Evolutionary conservation across 2,888 invertebrate genomes (phyloP).

Genomic region (Sphaeridia pumilis): DNA sequence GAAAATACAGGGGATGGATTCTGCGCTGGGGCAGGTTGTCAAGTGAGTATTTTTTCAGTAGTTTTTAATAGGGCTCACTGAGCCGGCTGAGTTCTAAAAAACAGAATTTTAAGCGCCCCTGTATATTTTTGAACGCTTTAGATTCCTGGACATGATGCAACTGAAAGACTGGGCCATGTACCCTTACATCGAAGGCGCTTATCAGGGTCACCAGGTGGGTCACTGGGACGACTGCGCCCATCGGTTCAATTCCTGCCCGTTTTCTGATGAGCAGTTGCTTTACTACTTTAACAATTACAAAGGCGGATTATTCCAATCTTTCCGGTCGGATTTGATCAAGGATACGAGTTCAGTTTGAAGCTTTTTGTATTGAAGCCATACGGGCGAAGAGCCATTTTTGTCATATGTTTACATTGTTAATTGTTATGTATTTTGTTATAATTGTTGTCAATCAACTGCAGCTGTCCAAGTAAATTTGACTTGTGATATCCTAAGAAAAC

Average conservation of each 20-base stretch:
- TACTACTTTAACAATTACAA: conserved; percentile 35
- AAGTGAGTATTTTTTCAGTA: conserved; percentile 16
- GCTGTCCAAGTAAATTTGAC: no score
- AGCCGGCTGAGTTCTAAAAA: neutral
- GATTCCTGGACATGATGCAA: conserved; percentile 32
- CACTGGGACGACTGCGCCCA: conserved; percentile 23
- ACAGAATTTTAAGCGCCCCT: neutral
- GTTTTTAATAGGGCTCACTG: neutral
- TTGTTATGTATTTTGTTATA: no score
- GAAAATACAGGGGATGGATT: conserved; percentile 30
- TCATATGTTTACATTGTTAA: no score
- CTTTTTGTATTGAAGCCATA: no score
- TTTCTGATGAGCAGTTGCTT: conserved; percentile 26
- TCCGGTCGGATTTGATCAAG: conserved; percentile 19
- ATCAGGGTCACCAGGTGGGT: conserved; percentile 26
- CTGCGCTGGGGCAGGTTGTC: conserved; percentile 30
- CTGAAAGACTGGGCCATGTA: conserved; percentile 32
- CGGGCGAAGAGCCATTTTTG: no score
- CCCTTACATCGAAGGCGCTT: conserved; percentile 29
- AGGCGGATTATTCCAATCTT: conserved; percentile 31
- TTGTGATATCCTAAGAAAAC: no score
- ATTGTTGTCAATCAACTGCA: no score
- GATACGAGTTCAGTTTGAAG: no score
- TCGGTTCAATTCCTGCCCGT: conserved; percentile 18
- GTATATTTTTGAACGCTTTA: conserved; percentile 2